Base-by-base conservation (phyloP, 2,113 vertebrate species). In the Tretioscincus oriximinensis region DNA sequence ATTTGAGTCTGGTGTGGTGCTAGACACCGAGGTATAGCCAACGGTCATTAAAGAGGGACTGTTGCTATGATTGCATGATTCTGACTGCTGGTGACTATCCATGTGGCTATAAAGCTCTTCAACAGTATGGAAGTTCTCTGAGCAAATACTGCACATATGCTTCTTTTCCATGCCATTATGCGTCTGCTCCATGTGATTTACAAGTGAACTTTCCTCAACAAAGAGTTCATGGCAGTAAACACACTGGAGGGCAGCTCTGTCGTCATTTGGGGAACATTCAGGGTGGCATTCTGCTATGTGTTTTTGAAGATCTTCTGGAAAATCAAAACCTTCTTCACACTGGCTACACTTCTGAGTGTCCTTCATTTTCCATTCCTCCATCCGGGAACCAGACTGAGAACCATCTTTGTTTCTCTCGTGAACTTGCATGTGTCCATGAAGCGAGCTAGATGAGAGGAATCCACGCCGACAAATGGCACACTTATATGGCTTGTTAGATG, bases 341-440 rank as follows among this genome's bases (percentile, higher is more conserved):
- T 97, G 97, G 88, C 97, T 97, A 92, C 98, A 99, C 88, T 99
- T 99, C 88, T 97, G 97, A n/a, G 97, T 97, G 93, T 99, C 98
- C 74, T 98, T 98, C 91, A 97, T 92, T 86, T 97, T 98, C 97
- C 97, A 98, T 83, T 98, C 98, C 71, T 98, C 97, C 92, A 94
- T 93, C 87, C 97, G 93, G 80, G 96, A 96, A 45, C 96, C 93
- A 0, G 95, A 93, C 87, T 97, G 95, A 84, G 95, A 95, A 35
- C 95, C 96, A 88, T 97, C 96, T 78, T 98, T 98, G 92, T 96
- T 97, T 86, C 97, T 92, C 93, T 99, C 98, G 0, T 99, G 98
- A 73, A 99, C 98, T 94, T 99, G 98, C 98, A 99, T 99, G 95
- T 99, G 98, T 85, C 98, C 98, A 35, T 98, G 97, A 66, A 99